phyloP scores from a whole-genome alignment of 1,140 invertebrate genomes.

The Saccostrea cuccullata region DNA sequence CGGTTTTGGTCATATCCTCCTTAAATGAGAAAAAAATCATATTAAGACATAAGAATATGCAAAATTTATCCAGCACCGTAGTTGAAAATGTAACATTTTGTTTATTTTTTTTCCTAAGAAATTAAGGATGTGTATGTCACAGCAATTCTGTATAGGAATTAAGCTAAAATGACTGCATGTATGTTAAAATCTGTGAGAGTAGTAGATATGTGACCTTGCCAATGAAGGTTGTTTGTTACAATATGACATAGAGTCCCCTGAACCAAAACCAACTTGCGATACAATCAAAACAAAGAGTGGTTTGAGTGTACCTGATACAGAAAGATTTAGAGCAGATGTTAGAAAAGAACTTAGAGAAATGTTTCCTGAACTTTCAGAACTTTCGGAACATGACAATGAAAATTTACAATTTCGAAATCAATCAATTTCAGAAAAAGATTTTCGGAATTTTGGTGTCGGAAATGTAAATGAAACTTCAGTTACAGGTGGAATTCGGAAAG shows the following conservation, averaged over 20 bases:
- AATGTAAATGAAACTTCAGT: too few relatives aligned
- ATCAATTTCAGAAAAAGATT: background rate
- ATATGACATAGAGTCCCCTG: background rate
- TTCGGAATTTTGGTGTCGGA: too few relatives aligned
- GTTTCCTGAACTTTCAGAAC: background rate
- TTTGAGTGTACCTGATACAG: background rate
- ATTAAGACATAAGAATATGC: constrained; percentile 15
- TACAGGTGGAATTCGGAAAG: too few relatives aligned
- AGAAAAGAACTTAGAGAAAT: background rate
- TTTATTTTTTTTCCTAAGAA: too few relatives aligned
- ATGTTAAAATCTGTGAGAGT: background rate
- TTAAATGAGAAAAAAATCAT: background rate
- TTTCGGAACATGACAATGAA: too few relatives aligned
- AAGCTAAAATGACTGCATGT: background rate
- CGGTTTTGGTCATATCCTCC: constrained; percentile 12
- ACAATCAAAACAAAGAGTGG: background rate
- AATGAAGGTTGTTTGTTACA: background rate
- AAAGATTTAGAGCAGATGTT: background rate
- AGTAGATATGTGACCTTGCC: background rate
- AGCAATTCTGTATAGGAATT: background rate
- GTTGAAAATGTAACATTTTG: constrained; percentile 19
- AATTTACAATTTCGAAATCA: too few relatives aligned
- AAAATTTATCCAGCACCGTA: background rate
- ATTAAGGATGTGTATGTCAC: background rate
- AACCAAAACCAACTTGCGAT: background rate